Evolutionary conservation across 2,113 vertebrate genomes (phyloP).

Genomic region (Aphyosemion australe): DNA sequence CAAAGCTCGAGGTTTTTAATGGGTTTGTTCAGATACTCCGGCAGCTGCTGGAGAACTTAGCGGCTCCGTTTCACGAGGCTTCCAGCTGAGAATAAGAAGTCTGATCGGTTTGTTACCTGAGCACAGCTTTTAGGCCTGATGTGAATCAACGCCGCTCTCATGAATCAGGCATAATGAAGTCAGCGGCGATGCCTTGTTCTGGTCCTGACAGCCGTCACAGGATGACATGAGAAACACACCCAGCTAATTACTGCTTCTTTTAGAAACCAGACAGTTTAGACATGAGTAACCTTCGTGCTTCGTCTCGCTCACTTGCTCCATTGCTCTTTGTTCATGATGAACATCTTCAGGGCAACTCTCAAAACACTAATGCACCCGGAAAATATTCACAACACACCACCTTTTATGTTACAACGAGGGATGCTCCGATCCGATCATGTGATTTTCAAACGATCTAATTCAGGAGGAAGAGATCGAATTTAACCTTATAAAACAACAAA

Average conservation of each 20-base stretch:
- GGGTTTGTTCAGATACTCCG: slow-evolving; percentile 18
- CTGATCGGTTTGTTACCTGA: slow-evolving; percentile 6
- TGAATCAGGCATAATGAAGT: not conserved
- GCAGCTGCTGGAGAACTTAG: slow-evolving; percentile 41
- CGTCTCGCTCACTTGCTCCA: not conserved
- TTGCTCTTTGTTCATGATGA: no score
- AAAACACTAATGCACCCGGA: not conserved
- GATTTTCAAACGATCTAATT: no score
- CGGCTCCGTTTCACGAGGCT: not conserved
- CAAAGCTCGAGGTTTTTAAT: slow-evolving; percentile 26
- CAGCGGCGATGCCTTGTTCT: not conserved
- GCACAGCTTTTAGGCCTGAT: not conserved
- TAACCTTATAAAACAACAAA: no score
- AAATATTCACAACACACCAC: no score
- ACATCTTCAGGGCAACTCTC: not conserved
- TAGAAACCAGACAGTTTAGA: no score
- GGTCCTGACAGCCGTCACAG: not conserved
- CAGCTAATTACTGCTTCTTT: not conserved
- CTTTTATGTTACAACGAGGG: no score
- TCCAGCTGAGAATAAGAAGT: not conserved
- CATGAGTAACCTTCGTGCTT: not conserved
- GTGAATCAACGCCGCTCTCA: not conserved
- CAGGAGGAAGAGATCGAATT: no score
- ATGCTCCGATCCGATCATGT: no score
- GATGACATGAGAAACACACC: not conserved